Conservation (phyloP, 2,888 invertebrate genomes). For the Nomada fabriciana region DNA sequence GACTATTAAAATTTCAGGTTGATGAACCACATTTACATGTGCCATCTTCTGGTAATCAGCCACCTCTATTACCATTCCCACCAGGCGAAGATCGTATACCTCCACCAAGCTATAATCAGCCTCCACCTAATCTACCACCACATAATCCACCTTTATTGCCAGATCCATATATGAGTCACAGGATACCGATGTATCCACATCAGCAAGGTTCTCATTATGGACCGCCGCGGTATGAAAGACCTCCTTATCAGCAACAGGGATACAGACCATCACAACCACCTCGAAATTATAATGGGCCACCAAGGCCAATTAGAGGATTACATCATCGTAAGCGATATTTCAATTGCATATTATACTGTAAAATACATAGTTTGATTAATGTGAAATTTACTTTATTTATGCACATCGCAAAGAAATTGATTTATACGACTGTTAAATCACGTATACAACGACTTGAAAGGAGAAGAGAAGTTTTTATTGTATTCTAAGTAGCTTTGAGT, state of each 20-base stretch:
- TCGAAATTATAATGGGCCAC: constrained; percentile 82
- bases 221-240: constrained; percentile 79
- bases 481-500: constrained; percentile 4
- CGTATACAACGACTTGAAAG: no score
- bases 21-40: constrained; percentile 82
- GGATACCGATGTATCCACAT: constrained; percentile 82
- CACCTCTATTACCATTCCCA: constrained; percentile 81
- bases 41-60: constrained; percentile 75
- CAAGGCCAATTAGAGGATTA: constrained; percentile 82
- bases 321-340: constrained; percentile 77
- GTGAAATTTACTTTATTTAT: neutral
- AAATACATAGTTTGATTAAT: neutral
- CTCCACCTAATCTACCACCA: constrained; percentile 77
- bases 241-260: constrained; percentile 80
- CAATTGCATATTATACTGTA: neutral
- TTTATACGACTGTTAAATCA: no score
- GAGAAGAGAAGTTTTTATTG: no score
- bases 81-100: constrained; percentile 82
- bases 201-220: constrained; percentile 78
- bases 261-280: constrained; percentile 80
- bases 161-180: constrained; percentile 81
- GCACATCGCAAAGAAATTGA: no score
- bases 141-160: constrained; percentile 80
- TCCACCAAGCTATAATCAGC: constrained; percentile 77
- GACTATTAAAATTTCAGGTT: constrained; percentile 70